A percentile compares a stretch with the other conserved stretches of the same genome.
These are phyloP conservation scores for Hypomecis punctinalis DNA, from an alignment of 2,888 invertebrate genomes.

Conservation along the genomic window DNA sequence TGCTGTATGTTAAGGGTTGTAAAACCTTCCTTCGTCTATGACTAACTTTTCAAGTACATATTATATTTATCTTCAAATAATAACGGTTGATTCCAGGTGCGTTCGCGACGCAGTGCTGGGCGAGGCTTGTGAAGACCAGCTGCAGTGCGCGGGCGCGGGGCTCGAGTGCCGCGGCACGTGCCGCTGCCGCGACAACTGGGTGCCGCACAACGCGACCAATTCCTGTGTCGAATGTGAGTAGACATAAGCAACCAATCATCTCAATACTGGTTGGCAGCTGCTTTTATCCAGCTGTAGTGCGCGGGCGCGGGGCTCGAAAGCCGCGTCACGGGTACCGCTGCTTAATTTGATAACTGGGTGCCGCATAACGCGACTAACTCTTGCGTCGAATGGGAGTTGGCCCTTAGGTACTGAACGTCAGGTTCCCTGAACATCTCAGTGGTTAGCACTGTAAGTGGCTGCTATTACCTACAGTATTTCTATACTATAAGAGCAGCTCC, in stretches of 20 bases:
- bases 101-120: conserved; percentile 74
- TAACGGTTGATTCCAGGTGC: too few relatives aligned
- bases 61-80: too few relatives aligned
- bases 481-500: too few relatives aligned
- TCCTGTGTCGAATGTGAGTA: conserved; percentile 75
- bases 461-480: too few relatives aligned
- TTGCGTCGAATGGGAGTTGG: conserved; percentile 72
- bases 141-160: conserved; percentile 78
- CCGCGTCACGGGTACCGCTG: too few relatives aligned
- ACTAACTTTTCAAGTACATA: too few relatives aligned
- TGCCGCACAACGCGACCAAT: conserved; percentile 70
- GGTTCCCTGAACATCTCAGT: too few relatives aligned
- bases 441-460: too few relatives aligned
- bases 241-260: background rate
- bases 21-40: too few relatives aligned
- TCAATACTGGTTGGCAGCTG: too few relatives aligned
- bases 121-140: conserved; percentile 75
- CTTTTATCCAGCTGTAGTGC: conserved; percentile 65
- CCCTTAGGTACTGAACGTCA: background rate
- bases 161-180: conserved; percentile 76
- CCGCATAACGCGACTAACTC: conserved; percentile 70
- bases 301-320: conserved; percentile 76
- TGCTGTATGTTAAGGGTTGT: too few relatives aligned
- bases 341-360: conserved; percentile 70
- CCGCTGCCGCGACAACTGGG: conserved; percentile 72